A percentile compares a stretch with the other conserved stretches of the same genome.
Evolutionary conservation across 23 tunicate genomes (phyloP).

Genomic region (Ciona savignyi): DNA sequence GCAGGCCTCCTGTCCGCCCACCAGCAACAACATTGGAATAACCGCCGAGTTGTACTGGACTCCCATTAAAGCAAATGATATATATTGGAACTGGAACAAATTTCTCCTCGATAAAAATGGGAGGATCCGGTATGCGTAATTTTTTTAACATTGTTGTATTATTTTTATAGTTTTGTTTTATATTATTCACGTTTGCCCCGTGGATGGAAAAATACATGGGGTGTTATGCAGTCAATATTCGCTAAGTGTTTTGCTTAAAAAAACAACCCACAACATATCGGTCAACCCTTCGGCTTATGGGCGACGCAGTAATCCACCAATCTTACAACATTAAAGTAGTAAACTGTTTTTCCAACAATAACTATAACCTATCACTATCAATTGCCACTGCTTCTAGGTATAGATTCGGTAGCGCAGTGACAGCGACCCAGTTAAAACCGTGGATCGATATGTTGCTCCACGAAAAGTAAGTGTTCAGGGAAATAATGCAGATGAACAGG

Average conservation of each 20-base stretch:
- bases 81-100: constrained; percentile 51
- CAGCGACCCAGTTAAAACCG: constrained; percentile 2
- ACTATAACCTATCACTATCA: neutral
- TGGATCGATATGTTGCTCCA: constrained; percentile 10
- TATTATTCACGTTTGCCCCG: too few species aligned
- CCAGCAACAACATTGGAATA: constrained; percentile 22
- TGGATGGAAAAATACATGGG: too few species aligned
- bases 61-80: constrained; percentile 45
- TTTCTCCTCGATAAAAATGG: constrained; percentile 56
- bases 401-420: constrained; percentile 12
- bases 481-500: neutral
- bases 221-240: too few species aligned
- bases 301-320: neutral
- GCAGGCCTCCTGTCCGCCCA: constrained; percentile 73
- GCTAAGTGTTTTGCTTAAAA: too few species aligned
- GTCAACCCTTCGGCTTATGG: too few species aligned
- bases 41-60: constrained; percentile 32
- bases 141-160: too few species aligned
- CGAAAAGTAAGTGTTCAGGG: constrained; percentile 6
- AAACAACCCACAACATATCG: too few species aligned
- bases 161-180: too few species aligned
- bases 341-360: too few species aligned
- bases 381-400: neutral
- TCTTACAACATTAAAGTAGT: neutral
- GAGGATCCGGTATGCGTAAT: constrained; percentile 29